phyloP scores from a whole-genome alignment of 2,888 invertebrate genomes.

The Charanyca ferruginea region DNA sequence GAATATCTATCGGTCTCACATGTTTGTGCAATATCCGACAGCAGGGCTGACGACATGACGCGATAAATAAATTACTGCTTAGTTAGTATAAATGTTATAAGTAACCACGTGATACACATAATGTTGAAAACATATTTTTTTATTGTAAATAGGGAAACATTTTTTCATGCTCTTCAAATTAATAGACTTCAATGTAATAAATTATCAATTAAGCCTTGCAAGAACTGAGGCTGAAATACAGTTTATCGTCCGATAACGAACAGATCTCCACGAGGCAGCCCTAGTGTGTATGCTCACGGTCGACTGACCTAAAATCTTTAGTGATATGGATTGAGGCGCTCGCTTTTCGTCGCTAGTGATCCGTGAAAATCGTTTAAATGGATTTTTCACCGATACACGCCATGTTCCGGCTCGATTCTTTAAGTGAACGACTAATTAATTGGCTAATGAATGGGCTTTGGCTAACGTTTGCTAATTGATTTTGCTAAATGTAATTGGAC shows the following conservation, averaged over 20 bases:
- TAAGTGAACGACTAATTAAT: slow-evolving; percentile 46
- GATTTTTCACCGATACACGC: slow-evolving; percentile 66
- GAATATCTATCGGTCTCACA: not conserved
- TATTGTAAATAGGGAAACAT: too few species aligned
- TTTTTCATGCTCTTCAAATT: too few species aligned
- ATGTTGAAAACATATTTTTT: too few species aligned
- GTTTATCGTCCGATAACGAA: not conserved
- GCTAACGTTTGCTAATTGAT: not conserved
- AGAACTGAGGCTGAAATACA: not conserved
- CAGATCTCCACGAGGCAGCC: not conserved
- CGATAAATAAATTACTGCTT: too few species aligned
- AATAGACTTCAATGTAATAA: too few species aligned
- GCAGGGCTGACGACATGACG: not conserved
- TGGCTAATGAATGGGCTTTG: slow-evolving; percentile 42
- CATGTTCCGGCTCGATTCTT: slow-evolving; percentile 58
- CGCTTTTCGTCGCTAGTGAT: slow-evolving; percentile 65
- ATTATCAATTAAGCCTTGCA: not conserved
- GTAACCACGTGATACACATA: too few species aligned
- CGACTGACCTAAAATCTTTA: slow-evolving; percentile 57
- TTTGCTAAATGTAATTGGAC: not conserved
- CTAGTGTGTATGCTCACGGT: slow-evolving; percentile 56
- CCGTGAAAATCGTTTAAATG: slow-evolving; percentile 70
- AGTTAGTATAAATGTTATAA: too few species aligned
- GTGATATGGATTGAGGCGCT: slow-evolving; percentile 58
- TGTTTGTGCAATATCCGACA: not conserved